Base-by-base conservation (phyloP, 2,888 invertebrate species). In the Volucella bombylans region DNA sequence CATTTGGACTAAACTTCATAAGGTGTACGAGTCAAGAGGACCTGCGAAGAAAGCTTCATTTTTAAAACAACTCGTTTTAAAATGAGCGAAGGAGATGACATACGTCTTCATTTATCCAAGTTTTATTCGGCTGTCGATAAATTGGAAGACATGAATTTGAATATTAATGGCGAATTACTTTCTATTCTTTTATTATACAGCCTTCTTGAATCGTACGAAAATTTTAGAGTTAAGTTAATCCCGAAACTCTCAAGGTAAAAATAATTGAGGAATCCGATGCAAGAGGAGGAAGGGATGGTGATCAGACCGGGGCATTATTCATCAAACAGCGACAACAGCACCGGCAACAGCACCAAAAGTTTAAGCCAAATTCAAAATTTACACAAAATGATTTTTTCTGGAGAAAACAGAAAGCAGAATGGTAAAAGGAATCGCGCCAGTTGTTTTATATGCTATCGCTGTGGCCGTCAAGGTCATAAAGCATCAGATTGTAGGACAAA, bases 121-220 rank as follows among this genome's bases (percentile, higher is more conserved):
- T 67, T 67, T 45, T 67, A 39, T 39, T 67, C 54, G 1, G 67
- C 67, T 39, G 54, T 67, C 23, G 67, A 67, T 18, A 67, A 67
- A 18, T 52, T 52, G 52, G 65, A 31, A 52, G 65, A 65, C n/a
- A 52, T 65, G 52, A 18, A 65, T 11, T 18, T 52, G 18, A 50
- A 15, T 76, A 80, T 61, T 64, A 62, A 8, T 23, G 1, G 23
- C 23, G 85, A 85, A 23, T 47, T 77, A 12, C 41, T 82, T 10
- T 47, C 78, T 4, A 82, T 83, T 31, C 55, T 71, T 55, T 59
- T 79, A 14, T 50, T 83, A 50, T 83, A 83, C 49, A n/a, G n/a
- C n/a, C n/a, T n/a, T n/a, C n/a, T n/a, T n/a, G n/a, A n/a, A n/a
- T n/a, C n/a, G n/a, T n/a, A n/a, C n/a, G n/a, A n/a, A n/a, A n/a